Evolutionary conservation across 2,797 vertebrate species (phyloP).

Genomic region (Mus spretus): DNA sequence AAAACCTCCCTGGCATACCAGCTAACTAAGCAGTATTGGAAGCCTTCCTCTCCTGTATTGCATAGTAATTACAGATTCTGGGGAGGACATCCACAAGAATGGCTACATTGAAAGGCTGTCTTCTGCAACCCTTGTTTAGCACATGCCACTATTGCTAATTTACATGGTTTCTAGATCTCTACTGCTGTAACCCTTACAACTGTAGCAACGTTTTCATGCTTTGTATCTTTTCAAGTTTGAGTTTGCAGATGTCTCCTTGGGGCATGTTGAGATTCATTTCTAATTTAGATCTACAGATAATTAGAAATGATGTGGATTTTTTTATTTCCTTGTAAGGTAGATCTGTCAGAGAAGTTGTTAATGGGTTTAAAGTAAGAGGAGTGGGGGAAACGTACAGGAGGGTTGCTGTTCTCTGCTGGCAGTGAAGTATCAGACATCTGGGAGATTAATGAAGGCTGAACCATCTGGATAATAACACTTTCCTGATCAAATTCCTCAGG

Average conservation of each 20-base stretch:
- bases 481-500: background rate
- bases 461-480: background rate
- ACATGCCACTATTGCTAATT: background rate
- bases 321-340: constrained; percentile 8
- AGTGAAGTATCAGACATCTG: background rate
- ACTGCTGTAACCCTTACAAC: background rate
- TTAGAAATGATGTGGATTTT: constrained; percentile 20
- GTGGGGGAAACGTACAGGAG: background rate
- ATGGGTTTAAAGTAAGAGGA: constrained; percentile 32
- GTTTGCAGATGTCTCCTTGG: constrained; percentile 49
- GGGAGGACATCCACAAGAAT: background rate
- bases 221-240: constrained; percentile 50
- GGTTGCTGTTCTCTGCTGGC: background rate
- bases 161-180: constrained; percentile 38
- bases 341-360: constrained; percentile 3
- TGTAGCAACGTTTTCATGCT: constrained; percentile 9
- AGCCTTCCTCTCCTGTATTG: background rate
- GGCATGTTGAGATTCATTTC: constrained; percentile 28
- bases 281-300: constrained; percentile 67
- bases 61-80: background rate
- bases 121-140: background rate
- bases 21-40: background rate
- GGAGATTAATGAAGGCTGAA: fast-evolving
- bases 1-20: background rate
- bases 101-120: background rate